These are phyloP conservation scores for Polydesmus complanatus DNA, from an alignment of 2,888 invertebrate genomes.

Conservation along the genomic window DNA sequence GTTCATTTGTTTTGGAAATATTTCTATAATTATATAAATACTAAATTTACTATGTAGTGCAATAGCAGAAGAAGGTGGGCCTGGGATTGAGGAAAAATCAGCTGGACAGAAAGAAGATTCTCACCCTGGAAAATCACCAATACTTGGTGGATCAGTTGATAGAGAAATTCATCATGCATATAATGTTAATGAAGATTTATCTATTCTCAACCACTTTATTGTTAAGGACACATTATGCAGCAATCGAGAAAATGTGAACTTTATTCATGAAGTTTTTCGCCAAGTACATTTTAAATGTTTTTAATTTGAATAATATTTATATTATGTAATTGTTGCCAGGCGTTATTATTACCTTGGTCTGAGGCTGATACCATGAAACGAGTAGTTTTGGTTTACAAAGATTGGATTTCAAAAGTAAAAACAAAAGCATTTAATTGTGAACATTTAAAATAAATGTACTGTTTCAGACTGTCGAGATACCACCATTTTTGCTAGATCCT, in stretches of 20 bases:
- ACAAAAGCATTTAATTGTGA: too few species aligned
- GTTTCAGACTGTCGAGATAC: constrained; percentile 50
- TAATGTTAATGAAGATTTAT: constrained; percentile 12
- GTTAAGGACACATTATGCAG: constrained; percentile 77
- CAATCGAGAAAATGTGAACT: constrained; percentile 80
- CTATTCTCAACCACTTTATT: constrained; percentile 36
- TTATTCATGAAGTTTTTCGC: constrained; percentile 83
- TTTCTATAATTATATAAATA: too few species aligned
- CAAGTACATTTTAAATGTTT: constrained; percentile 38
- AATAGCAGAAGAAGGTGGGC: background rate
- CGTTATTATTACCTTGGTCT: constrained; percentile 74
- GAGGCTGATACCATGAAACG: constrained; percentile 76
- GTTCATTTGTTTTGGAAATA: too few species aligned
- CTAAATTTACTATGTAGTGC: background rate
- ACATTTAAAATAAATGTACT: too few species aligned
- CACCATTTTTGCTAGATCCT: constrained; percentile 56
- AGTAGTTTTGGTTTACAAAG: constrained; percentile 83
- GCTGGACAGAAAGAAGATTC: too few species aligned
- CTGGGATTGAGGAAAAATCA: too few species aligned
- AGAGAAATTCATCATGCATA: constrained; percentile 13
- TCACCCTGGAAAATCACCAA: background rate
- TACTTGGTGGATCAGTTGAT: constrained; percentile 1
- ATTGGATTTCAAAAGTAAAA: constrained; percentile 61
- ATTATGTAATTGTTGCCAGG: constrained; percentile 31
- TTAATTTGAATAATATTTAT: background rate